A percentile compares a stretch with the other conserved stretches of the same genome.
Evolutionary conservation across 2,797 vertebrate species (phyloP).

Genomic region (Anolis apletophallus): DNA sequence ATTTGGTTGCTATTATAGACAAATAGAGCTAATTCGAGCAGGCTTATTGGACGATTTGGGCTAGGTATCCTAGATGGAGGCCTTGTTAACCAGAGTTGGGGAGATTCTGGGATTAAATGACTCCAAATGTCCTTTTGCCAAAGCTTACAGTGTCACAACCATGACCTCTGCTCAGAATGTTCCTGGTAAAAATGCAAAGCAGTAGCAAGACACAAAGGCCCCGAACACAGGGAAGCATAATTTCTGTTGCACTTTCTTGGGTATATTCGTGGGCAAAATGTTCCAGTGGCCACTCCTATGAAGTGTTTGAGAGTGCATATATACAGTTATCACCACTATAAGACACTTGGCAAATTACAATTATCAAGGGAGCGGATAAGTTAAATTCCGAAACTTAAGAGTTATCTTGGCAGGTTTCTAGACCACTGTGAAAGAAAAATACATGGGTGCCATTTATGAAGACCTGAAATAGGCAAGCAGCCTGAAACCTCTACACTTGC

Average conservation of each 20-base stretch:
- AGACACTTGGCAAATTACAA: background rate
- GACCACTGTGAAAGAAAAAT: background rate
- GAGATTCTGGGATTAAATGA: conserved; percentile 71
- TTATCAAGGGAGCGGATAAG: too few relatives aligned
- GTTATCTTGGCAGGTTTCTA: too few relatives aligned
- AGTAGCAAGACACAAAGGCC: conserved; percentile 67
- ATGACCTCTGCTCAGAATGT: conserved; percentile 51
- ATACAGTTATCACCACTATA: conserved; percentile 56
- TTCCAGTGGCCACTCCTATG: conserved; percentile 55
- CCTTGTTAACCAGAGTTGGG: conserved; percentile 64
- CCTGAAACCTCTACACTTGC: background rate
- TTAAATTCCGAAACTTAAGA: background rate
- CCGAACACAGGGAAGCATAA: conserved; percentile 58
- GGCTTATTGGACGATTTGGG: conserved; percentile 65
- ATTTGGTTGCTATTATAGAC: conserved; percentile 78
- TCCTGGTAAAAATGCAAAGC: conserved; percentile 61
- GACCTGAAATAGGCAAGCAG: background rate
- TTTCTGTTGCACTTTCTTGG: conserved; percentile 13
- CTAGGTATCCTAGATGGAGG: conserved; percentile 62
- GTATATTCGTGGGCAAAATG: conserved; percentile 65
- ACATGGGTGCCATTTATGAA: background rate
- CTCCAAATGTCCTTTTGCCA: conserved; percentile 75
- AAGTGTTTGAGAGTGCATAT: conserved; percentile 54
- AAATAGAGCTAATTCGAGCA: conserved; percentile 72
- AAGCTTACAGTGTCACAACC: conserved; percentile 57